phyloP scores from a whole-genome alignment of 2,797 vertebrate species.

The Poecilia velifera region DNA sequence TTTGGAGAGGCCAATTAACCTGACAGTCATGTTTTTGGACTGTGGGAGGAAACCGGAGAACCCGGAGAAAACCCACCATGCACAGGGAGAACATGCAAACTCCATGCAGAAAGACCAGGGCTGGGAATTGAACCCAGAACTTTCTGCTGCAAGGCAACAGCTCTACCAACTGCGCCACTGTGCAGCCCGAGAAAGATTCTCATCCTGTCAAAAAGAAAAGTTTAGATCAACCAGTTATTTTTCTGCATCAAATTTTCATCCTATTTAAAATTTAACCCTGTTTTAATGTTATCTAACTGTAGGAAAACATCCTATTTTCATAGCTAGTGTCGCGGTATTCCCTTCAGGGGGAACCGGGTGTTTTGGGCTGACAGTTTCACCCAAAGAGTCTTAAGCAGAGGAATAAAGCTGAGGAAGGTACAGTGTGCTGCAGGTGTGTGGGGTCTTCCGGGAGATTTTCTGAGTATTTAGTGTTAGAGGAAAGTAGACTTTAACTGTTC shows the following conservation, averaged over 20 bases:
- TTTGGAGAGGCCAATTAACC: too few relatives aligned
- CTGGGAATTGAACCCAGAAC: too few relatives aligned
- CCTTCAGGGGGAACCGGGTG: slow-evolving; percentile 52
- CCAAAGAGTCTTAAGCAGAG: slow-evolving; percentile 47
- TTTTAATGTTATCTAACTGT: slow-evolving; percentile 55
- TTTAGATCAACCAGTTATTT: slow-evolving; percentile 40
- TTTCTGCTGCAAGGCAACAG: too few relatives aligned
- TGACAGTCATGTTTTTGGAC: too few relatives aligned
- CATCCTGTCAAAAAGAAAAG: slow-evolving; percentile 19
- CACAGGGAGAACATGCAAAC: too few relatives aligned
- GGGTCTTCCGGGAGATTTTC: slow-evolving; percentile 50
- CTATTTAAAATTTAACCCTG: slow-evolving; percentile 43
- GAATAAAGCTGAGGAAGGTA: slow-evolving; percentile 46
- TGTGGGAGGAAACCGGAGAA: too few relatives aligned
- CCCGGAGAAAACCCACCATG: too few relatives aligned
- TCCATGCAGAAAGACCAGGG: too few relatives aligned
- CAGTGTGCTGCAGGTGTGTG: slow-evolving; percentile 43
- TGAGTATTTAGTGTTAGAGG: slow-evolving; percentile 32
- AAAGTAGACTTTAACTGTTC: slow-evolving; percentile 33
- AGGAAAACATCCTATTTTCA: slow-evolving; percentile 49
- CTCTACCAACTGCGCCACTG: too few relatives aligned
- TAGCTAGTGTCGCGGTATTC: slow-evolving; percentile 32
- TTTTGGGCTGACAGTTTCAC: slow-evolving; percentile 55
- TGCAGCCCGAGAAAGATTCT: neutral
- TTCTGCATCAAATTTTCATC: slow-evolving; percentile 39